Evolutionary conservation across 23 tunicate species (phyloP).

Genomic region (Trididemnum miniatum): DNA sequence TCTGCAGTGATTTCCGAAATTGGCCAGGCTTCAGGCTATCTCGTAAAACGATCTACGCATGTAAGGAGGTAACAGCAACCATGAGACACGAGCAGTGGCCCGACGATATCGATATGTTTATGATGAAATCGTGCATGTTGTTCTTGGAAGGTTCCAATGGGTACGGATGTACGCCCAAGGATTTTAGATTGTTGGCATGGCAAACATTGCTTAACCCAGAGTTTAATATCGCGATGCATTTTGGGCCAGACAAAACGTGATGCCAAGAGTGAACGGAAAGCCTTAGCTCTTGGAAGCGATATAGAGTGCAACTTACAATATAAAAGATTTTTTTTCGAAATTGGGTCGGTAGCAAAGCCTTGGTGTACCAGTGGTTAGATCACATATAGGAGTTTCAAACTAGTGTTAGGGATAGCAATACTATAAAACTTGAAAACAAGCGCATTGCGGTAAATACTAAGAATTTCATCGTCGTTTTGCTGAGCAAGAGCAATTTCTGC

Average conservation of each 20-base stretch:
- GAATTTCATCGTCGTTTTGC: not conserved
- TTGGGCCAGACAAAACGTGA: conserved; percentile 29
- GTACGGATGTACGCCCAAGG: not conserved
- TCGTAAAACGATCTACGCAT: too few relatives aligned
- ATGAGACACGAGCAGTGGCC: conserved; percentile 45
- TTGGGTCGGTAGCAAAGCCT: conserved; percentile 7
- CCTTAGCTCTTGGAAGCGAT: conserved; percentile 34
- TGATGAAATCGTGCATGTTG: conserved; percentile 6
- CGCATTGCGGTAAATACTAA: not conserved
- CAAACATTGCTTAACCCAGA: conserved; percentile 13
- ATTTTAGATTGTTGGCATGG: conserved; percentile 42
- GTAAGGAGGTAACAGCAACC: too few relatives aligned
- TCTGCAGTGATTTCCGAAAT: too few relatives aligned
- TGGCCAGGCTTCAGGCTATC: too few relatives aligned
- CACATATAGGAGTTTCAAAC: conserved; percentile 8
- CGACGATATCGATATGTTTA: conserved; percentile 36
- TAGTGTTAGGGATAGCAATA: not conserved
- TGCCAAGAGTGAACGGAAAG: conserved; percentile 5
- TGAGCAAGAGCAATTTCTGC: not conserved
- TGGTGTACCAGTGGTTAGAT: conserved; percentile 8
- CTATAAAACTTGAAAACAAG: not conserved
- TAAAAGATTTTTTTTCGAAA: conserved; percentile 12
- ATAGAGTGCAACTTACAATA: not conserved
- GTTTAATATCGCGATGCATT: not conserved
- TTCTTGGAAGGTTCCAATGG: not conserved